Percentiles rank a stretch among this genome's conserved stretches.
These are phyloP conservation scores for Hydractinia echinata DNA, from an alignment of 30 jellyfish, hydroid and myxozoan genomes.

Conservation along the genomic window DNA sequence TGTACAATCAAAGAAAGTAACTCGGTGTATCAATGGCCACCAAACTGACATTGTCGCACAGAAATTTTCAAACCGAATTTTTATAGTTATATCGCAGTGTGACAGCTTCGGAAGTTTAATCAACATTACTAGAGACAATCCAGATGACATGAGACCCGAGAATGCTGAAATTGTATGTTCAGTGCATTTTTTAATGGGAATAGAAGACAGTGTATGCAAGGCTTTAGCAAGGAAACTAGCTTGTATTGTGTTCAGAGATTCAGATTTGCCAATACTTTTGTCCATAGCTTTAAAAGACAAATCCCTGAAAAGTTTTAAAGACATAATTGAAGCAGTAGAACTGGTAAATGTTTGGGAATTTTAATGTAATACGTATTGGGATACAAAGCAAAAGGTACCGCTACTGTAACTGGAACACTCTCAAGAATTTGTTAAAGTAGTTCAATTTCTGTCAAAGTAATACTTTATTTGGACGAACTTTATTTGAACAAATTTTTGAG, in stretches of 20 bases:
- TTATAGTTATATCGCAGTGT: conserved; percentile 63
- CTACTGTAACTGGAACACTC: no score
- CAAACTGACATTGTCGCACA: conserved; percentile 58
- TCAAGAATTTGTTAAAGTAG: no score
- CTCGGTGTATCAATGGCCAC: background rate
- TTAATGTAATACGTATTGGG: background rate
- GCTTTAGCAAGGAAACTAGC: conserved; percentile 59
- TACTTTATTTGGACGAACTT: no score
- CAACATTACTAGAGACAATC: conserved; percentile 26
- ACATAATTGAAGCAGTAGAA: conserved; percentile 11
- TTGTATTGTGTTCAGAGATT: conserved; percentile 30
- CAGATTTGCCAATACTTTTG: conserved; percentile 51
- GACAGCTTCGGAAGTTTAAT: conserved; percentile 75
- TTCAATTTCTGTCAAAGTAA: no score
- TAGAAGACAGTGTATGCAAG: conserved; percentile 31
- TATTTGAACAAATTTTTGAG: no score
- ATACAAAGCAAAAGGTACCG: no score
- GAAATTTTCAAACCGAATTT: conserved; percentile 55
- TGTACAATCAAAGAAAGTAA: background rate
- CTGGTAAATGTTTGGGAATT: conserved; percentile 55
- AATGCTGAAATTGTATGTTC: conserved; percentile 9
- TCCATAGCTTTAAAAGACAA: conserved; percentile 69
- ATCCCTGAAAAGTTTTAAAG: conserved; percentile 41
- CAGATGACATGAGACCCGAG: background rate
- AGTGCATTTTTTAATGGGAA: conserved; percentile 27